Conservation (phyloP, 2,888 invertebrate species). For the Athrips mouffetella region DNA sequence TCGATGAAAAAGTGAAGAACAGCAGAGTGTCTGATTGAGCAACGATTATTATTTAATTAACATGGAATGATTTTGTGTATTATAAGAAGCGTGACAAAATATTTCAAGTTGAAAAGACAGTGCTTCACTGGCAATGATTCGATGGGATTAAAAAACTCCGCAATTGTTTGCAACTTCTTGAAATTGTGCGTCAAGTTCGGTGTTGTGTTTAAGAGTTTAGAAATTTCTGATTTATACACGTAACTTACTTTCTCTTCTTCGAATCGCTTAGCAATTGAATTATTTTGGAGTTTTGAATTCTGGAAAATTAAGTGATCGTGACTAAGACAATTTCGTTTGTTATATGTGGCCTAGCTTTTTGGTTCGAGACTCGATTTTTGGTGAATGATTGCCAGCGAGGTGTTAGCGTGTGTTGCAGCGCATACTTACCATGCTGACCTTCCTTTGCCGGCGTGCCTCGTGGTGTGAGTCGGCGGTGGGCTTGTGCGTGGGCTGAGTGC, state of each 20-base stretch:
- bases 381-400: constrained; percentile 61
- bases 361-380: neutral
- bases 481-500: constrained; percentile 84
- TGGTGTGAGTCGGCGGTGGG: constrained; percentile 77
- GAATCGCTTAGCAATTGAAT: neutral
- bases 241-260: constrained; percentile 4
- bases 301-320: neutral
- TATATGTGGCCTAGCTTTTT: neutral
- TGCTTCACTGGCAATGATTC: constrained; percentile 62
- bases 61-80: neutral
- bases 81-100: constrained; percentile 37
- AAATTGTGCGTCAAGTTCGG: constrained; percentile 1
- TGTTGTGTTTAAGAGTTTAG: constrained; percentile 1
- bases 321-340: too few species aligned
- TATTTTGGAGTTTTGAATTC: neutral
- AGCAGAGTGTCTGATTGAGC: constrained; percentile 23
- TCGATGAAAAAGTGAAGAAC: constrained; percentile 29
- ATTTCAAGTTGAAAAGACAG: constrained; percentile 62
- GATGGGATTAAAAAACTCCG: constrained; percentile 14
- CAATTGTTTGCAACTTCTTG: neutral
- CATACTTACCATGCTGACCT: constrained; percentile 95
- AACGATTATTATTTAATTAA: neutral
- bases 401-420: constrained; percentile 41
- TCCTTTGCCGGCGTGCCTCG: constrained; percentile 81
- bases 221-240: neutral